Evolutionary conservation across 2,113 vertebrate species (phyloP), one percentile per base, ranked within the genome.

Genomic region (Anser brachyrhynchus): DNA sequence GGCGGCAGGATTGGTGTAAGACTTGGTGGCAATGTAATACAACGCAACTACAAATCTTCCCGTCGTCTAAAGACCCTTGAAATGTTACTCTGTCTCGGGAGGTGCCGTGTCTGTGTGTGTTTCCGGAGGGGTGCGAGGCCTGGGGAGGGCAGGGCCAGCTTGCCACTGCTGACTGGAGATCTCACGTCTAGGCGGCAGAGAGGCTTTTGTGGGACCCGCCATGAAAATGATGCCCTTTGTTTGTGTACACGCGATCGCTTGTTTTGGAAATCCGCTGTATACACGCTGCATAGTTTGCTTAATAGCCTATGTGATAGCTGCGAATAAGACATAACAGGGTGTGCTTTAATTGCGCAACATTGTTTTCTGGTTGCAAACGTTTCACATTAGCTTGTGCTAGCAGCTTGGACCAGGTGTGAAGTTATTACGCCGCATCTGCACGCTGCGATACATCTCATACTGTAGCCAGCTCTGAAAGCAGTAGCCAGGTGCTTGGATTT

Each of bases 231-330:
- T 17, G 73, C 72, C 82, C 81, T 94, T 69, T 95, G 83, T 95
- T 97, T 97, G 90, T 92, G 25, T 91, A 84, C 7, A 21, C 96
- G 95, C 92, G 90, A 21, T 97, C 94, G 89, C 92, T 96, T 96
- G 95, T 95, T 97, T 96, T 83, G 93, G 71, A 94, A 90, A 65
- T 92, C 91, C 91, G 20, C 46, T 49, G 46, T 49, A 22, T 49
- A 49, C 46, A 43, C 0, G 67, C 87, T 71, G 77, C 85, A 15
- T 41, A 78, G 89, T 95, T 97, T 31, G 78, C 81, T 69, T 54
- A 57, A 21, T 73, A 96, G 96, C 91, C 77, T 73, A 93, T 3
- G 26, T 94, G 78, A 72, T 74, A 91, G 92, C 92, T 70, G 94
- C 84, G 88, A 95, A 15, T 77, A 94, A 94, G 96, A 82, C 89